Conservation (phyloP, 2,888 invertebrate species). For the Coremacera marginata region DNA sequence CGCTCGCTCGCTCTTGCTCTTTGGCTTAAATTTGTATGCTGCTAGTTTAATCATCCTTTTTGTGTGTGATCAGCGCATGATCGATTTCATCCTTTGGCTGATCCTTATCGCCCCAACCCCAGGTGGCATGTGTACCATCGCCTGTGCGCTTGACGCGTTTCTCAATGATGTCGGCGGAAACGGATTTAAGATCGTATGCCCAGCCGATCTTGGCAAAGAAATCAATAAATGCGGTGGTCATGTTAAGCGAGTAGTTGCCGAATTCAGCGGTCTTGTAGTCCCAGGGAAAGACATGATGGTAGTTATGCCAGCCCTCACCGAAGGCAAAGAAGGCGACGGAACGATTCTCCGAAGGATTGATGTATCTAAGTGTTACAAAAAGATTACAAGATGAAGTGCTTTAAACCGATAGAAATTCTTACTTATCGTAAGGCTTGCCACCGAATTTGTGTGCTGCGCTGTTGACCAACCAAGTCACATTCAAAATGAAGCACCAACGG, state of each 20-base stretch:
- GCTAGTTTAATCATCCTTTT: conserved; percentile 71
- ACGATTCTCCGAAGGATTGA: conserved; percentile 78
- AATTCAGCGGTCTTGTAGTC: conserved; percentile 87
- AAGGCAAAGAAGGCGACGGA: conserved; percentile 75
- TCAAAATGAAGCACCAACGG: conserved; percentile 83
- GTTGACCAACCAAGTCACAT: conserved; percentile 92
- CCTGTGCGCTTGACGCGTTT: conserved; percentile 81
- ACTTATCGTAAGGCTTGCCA: conserved; percentile 81
- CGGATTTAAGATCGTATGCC: conserved; percentile 89
- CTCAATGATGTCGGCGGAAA: conserved; percentile 77
- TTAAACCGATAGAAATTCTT: conserved; percentile 53
- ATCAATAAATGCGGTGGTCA: conserved; percentile 83
- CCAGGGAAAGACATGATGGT: conserved; percentile 87
- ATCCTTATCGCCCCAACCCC: conserved; percentile 86
- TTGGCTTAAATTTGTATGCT: neutral
- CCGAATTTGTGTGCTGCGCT: conserved; percentile 89
- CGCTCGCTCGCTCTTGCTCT: neutral
- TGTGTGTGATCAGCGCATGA: conserved; percentile 73
- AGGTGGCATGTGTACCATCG: conserved; percentile 79
- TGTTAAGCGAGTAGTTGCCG: conserved; percentile 79
- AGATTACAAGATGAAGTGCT: neutral
- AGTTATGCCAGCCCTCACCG: conserved; percentile 88
- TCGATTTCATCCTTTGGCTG: conserved; percentile 72
- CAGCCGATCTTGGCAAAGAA: conserved; percentile 85
- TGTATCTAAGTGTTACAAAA: conserved; percentile 67